Base-by-base conservation (phyloP, 2,797 vertebrate species). In the Aeoliscus strigatus region DNA sequence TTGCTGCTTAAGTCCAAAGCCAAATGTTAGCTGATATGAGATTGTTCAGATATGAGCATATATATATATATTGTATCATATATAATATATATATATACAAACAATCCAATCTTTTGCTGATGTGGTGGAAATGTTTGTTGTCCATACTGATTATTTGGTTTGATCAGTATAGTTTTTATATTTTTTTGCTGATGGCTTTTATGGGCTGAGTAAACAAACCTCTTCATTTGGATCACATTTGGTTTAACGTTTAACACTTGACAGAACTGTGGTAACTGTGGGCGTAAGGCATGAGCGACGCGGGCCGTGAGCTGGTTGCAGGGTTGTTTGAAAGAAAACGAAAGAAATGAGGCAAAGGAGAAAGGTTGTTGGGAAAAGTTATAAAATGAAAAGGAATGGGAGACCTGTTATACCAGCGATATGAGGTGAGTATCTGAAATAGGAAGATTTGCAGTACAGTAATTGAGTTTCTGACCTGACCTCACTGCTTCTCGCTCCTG, bases 391-490 rank as follows among this genome's bases (percentile, higher is more conserved):
- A 60, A 50, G 35, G 46, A 41, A 51, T 9, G 5, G 41, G 45
- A 60, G 75, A 76, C 42, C 74, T 14, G 10, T 34, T 61, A 15
- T 39, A 47, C 48, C 61, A 46, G 50, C 65, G 56, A 51, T 50
- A 15, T 43, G 35, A 68, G 52, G 51, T 47, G 56, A 61, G 51
- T 13, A 28, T 51, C 52, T 65, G 16, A 36, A 44, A 61, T 49
- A 72, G 54, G 31, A 40, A 67, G 39, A 36, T 60, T 59, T 47
- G 31, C 59, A n/a, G 6, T 51, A 57, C 51, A 38, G 75, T 79
- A 79, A 78, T 79, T 79, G 74, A 60, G 71, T 80, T 77, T 81
- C 58, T 81, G 80, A 82, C 80, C 78, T 64, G 73, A 78, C 74
- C 73, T 68, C 52, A 6, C 55, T 48, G 64, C 66, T 53, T 75